Evolutionary conservation across 64 coral and sea anemone genomes (phyloP).

Genomic region (Astreopora myriophthalma): DNA sequence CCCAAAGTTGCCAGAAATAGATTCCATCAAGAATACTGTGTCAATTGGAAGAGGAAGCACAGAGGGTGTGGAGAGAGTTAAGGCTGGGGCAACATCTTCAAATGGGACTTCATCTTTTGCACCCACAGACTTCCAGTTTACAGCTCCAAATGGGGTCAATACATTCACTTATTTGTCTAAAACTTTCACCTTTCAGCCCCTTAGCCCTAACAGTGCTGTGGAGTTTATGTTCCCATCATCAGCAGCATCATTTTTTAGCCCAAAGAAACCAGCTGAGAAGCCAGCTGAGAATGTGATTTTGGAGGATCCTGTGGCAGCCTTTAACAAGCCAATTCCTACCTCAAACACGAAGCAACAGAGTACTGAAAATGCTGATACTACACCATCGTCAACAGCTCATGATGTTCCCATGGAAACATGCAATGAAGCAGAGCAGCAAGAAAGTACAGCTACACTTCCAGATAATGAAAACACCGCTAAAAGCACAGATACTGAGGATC

Average conservation of each 20-base stretch:
- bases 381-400: neutral
- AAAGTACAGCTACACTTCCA: neutral
- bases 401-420: neutral
- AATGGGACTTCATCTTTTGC: conserved; percentile 65
- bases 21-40: conserved; percentile 47
- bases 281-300: neutral
- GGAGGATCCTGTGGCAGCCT: neutral
- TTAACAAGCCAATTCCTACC: neutral
- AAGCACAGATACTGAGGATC: neutral
- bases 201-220: conserved; percentile 78
- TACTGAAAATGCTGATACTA: neutral
- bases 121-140: conserved; percentile 78
- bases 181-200: conserved; percentile 78
- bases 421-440: neutral
- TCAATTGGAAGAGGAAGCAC: conserved; percentile 76
- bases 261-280: conserved; percentile 7
- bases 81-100: neutral
- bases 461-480: neutral
- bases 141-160: conserved; percentile 69
- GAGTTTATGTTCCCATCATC: conserved; percentile 76
- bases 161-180: conserved; percentile 70
- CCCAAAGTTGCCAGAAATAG: conserved; percentile 19
- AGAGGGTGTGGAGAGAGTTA: conserved; percentile 43
- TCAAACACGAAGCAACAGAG: neutral
- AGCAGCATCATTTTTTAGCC: conserved; percentile 56